Percentiles rank a stretch among this genome's conserved stretches.
These are phyloP conservation scores for Phataginus tetradactyla DNA, from an alignment of 2,797 vertebrate species.

Conservation along the genomic window DNA sequence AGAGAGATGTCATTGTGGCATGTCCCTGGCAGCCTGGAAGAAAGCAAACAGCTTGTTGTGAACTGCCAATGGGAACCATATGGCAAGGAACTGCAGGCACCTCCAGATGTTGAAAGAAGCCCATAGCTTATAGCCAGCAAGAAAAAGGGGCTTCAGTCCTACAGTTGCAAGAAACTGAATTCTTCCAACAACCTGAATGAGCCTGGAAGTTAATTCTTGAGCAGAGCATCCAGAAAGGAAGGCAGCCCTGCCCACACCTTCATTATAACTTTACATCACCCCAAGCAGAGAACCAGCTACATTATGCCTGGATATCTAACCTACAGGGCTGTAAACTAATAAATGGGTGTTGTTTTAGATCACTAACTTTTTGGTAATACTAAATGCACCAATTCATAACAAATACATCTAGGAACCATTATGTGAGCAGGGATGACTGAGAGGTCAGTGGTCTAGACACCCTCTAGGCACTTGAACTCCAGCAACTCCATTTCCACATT, in stretches of 20 bases:
- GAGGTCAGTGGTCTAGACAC: neutral
- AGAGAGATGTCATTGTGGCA: too few species aligned
- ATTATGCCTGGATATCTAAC: neutral
- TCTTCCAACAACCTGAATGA: neutral
- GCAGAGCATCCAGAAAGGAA: neutral
- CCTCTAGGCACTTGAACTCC: neutral
- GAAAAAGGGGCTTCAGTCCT: neutral
- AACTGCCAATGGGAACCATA: neutral
- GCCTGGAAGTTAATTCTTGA: neutral
- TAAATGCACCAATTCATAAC: neutral
- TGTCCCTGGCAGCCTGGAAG: neutral
- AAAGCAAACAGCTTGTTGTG: neutral
- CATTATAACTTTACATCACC: neutral
- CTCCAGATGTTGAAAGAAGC: neutral
- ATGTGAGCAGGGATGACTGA: neutral
- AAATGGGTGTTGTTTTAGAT: neutral
- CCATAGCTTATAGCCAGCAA: neutral
- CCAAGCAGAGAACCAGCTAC: neutral
- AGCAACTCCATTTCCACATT: neutral
- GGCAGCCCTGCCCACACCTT: neutral
- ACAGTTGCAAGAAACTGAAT: neutral
- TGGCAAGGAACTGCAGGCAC: neutral
- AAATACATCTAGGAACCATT: neutral
- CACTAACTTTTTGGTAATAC: neutral
- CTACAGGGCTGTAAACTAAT: too few species aligned